Evolutionary conservation across 2,797 vertebrate species (phyloP).

Genomic region (Poecile montanus): DNA sequence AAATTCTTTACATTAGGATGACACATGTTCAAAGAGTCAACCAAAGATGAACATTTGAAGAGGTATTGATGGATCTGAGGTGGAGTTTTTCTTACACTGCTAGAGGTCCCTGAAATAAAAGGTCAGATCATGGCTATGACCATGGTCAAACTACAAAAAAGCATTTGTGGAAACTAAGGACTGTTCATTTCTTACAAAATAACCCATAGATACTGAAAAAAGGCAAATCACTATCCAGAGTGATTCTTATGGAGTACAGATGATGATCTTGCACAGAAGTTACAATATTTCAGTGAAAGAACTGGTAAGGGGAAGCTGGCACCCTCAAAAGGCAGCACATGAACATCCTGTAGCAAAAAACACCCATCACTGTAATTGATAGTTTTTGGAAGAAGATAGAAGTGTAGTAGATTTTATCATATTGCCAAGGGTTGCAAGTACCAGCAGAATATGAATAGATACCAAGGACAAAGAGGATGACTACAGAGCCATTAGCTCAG

Average conservation of each 20-base stretch:
- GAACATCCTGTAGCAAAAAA: background rate
- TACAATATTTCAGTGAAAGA: background rate
- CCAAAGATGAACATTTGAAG: background rate
- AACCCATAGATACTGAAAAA: background rate
- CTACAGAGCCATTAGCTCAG: slow-evolving; percentile 39
- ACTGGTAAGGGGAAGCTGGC: background rate
- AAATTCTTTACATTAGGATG: background rate
- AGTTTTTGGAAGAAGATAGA: slow-evolving; percentile 20
- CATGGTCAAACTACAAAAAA: background rate
- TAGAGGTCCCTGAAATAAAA: background rate
- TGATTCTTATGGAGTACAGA: background rate
- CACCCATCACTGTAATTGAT: background rate
- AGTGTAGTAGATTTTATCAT: slow-evolving; percentile 12
- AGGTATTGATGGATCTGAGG: background rate
- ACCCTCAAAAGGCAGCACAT: background rate
- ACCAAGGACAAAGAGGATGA: slow-evolving; percentile 58
- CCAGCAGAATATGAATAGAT: slow-evolving; percentile 21
- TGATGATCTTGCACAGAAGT: background rate
- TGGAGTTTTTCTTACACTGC: background rate
- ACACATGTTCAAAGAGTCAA: background rate
- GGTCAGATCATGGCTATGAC: background rate
- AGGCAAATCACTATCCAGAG: background rate
- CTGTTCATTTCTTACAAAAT: background rate
- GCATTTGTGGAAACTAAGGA: background rate
- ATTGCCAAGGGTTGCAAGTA: background rate